Conservation (phyloP, 2,797 vertebrate genomes). For the Smutsia gigantea region DNA sequence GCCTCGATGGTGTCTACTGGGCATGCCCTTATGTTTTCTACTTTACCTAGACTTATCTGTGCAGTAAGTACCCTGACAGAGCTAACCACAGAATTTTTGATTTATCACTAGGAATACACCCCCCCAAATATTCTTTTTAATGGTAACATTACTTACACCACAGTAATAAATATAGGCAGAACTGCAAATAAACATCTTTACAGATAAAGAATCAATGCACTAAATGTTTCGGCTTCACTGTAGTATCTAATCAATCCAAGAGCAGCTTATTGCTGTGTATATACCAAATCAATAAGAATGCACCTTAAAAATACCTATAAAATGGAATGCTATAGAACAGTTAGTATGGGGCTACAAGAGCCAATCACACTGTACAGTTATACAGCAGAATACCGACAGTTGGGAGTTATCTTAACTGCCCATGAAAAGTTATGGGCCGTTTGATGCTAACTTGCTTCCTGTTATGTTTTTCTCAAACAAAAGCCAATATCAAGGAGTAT, state of each 20-base stretch:
- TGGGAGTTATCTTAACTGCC: constrained; percentile 69
- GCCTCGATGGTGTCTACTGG: fast-evolving
- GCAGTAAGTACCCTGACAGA: not conserved
- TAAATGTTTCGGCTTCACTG: constrained; percentile 80
- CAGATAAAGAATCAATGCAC: constrained; percentile 77
- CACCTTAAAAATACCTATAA: constrained; percentile 83
- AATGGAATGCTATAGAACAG: constrained; percentile 66
- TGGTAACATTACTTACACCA: constrained; percentile 73
- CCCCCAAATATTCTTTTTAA: not conserved
- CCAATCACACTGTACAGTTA: constrained; percentile 78
- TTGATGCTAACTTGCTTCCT: constrained; percentile 54
- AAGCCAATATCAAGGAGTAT: constrained; percentile 29
- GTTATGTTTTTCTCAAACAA: constrained; percentile 65
- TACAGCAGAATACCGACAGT: constrained; percentile 56
- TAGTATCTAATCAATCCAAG: constrained; percentile 83
- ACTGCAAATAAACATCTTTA: constrained; percentile 69
- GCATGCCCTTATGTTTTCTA: not conserved
- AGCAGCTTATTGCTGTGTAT: constrained; percentile 79
- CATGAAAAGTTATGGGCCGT: constrained; percentile 73
- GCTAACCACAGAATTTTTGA: not conserved
- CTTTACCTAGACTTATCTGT: no score
- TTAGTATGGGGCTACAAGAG: constrained; percentile 58
- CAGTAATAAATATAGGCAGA: constrained; percentile 79
- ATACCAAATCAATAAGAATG: constrained; percentile 84
- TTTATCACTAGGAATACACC: not conserved